Evolutionary conservation across 2,888 invertebrate species (phyloP).

Genomic region (Serrognathus titanus): DNA sequence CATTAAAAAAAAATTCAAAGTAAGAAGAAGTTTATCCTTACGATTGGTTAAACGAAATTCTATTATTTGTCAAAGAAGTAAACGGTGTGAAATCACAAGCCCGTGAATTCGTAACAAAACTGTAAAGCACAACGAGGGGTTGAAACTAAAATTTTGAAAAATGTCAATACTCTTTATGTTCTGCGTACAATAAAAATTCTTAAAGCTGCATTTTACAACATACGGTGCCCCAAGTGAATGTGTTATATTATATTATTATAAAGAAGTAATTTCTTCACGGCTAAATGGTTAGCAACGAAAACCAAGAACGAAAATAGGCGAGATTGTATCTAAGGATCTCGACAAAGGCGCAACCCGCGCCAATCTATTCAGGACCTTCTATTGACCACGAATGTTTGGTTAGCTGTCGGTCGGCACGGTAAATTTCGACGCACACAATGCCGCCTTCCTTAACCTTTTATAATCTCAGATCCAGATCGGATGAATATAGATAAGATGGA

Average conservation of each 20-base stretch:
- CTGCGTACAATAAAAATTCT: not conserved
- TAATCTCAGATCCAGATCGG: conserved; percentile 33
- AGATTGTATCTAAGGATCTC: conserved; percentile 44
- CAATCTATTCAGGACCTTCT: conserved; percentile 48
- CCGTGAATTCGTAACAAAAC: not conserved
- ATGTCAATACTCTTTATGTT: not conserved
- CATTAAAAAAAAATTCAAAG: too few species aligned
- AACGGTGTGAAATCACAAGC: too few species aligned
- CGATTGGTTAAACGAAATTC: too few species aligned
- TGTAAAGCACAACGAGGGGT: too few species aligned
- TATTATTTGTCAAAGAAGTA: too few species aligned
- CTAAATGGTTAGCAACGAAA: conserved; percentile 47
- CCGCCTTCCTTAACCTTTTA: conserved; percentile 34
- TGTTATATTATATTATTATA: conserved; percentile 51
- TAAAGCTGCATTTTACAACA: not conserved
- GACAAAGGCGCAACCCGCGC: conserved; percentile 43
- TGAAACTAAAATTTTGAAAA: not conserved
- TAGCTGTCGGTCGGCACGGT: conserved; percentile 54
- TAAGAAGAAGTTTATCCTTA: too few species aligned
- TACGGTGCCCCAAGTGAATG: conserved; percentile 30
- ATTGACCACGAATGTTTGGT: conserved; percentile 66
- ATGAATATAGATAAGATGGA: conserved; percentile 44
- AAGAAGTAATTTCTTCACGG: conserved; percentile 51
- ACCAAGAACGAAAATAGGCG: conserved; percentile 36
- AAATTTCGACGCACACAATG: conserved; percentile 35